phyloP scores from a whole-genome alignment of 2,113 vertebrate genomes.

The Crotalus helleri region DNA sequence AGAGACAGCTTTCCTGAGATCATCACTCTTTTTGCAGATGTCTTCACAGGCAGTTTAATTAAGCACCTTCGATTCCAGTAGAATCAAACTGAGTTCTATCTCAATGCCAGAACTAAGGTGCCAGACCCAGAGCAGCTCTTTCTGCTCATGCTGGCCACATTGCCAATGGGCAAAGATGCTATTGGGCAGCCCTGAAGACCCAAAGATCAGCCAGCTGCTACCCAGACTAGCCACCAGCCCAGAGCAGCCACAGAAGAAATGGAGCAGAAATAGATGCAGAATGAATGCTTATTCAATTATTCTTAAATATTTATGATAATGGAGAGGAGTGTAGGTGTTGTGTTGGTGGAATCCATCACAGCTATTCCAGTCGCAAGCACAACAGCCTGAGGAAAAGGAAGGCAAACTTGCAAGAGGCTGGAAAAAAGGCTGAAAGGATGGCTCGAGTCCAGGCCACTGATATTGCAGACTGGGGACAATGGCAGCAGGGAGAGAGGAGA shows the following conservation, averaged over 20 bases:
- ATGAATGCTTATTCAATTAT: constrained; percentile 63
- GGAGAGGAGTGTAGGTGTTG: constrained; percentile 35
- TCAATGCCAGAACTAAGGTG: background rate
- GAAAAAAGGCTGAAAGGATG: constrained; percentile 52
- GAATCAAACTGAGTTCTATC: background rate
- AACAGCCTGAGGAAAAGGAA: constrained; percentile 43
- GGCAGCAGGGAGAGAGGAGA: constrained; percentile 11
- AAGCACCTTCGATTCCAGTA: background rate
- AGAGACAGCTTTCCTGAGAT: background rate
- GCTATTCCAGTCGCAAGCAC: constrained; percentile 46
- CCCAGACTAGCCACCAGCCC: constrained; percentile 48
- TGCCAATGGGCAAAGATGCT: background rate
- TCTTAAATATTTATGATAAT: constrained; percentile 62
- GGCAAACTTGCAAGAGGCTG: constrained; percentile 59
- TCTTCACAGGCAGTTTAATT: background rate
- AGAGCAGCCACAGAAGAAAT: no score
- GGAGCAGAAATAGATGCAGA: constrained; percentile 39
- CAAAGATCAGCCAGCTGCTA: constrained; percentile 50
- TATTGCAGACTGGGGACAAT: constrained; percentile 37
- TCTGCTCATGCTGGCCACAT: background rate
- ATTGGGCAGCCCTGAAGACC: background rate
- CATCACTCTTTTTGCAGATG: background rate
- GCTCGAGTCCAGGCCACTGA: constrained; percentile 50
- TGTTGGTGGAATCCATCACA: constrained; percentile 48
- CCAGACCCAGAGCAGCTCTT: background rate